Evolutionary conservation across 1,140 invertebrate species (phyloP), one percentile per base, ranked within the genome.

Genomic region (Nasonia longicornis): DNA sequence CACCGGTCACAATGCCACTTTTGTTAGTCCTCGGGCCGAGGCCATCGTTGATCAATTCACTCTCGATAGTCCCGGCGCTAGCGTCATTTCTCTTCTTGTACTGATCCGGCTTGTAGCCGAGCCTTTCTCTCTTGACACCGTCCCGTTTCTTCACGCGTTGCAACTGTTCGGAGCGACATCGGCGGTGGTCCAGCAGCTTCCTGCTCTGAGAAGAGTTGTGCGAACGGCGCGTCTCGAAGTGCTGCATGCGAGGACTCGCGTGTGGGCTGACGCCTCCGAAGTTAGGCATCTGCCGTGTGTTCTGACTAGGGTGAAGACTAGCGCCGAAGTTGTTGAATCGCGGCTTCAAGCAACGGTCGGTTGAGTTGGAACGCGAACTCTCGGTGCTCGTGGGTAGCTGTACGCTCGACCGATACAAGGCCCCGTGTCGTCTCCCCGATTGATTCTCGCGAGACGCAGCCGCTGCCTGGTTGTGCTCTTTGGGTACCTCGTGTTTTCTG

Each of bases 301-400:
- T 91, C 70, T 90, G 89, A 84, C 89, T 90, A 74, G 90, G 90
- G 80, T 91, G 89, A 35, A 91, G 77, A 42, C 88, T 89, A 0
- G 88, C 86, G 1, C 89, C 88, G 29, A 90, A 89, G 42, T 83
- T 87, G n/a, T 85, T 80, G 31, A 90, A 76, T 66, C 89, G 83
- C 0, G 89, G 81, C 3, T 79, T 52, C 11, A 75, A n/a, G 38
- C 88, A 89, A 3, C 90, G 86, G 78, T 91, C 90, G 0, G 84
- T 89, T 2, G 89, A 91, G 67, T 90, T 91, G 1, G 89, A 90
- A 26, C 89, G 86, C 26, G 90, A 90, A 76, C 88, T 90, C 66
- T 90, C 89, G 12, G 87, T 89, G 70, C 90, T 90, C 16, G 86
- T 85, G 0, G 84, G 3, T 22, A 66, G 63, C 12, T 75, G 77